A percentile compares a stretch with the other conserved stretches of the same genome.
phyloP scores from a whole-genome alignment of 2,797 vertebrate genomes.

The Rhynchonycteris naso region DNA sequence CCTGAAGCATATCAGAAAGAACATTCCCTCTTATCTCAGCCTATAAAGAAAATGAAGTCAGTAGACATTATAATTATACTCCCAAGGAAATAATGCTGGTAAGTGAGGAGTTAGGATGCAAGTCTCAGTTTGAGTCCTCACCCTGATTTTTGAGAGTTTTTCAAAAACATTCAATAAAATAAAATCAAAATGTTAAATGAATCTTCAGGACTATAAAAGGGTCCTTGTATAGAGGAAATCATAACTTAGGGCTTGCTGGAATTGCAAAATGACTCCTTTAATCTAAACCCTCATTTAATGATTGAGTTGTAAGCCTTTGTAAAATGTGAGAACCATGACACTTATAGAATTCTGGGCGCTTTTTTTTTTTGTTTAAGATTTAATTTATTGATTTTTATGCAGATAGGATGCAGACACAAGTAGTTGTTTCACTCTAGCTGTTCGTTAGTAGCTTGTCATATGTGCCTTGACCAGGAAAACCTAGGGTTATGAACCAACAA shows the following conservation, averaged over 20 bases:
- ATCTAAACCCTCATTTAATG: neutral
- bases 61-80: neutral
- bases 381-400: too few species aligned
- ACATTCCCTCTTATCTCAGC: neutral
- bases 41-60: slow-evolving; percentile 31
- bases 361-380: too few species aligned
- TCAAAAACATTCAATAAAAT: slow-evolving; percentile 23
- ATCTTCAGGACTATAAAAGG: neutral
- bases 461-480: too few species aligned
- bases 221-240: neutral
- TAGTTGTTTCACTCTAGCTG: too few species aligned
- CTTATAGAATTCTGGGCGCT: slow-evolving; percentile 14
- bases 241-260: neutral
- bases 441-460: too few species aligned
- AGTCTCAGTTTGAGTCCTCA: neutral
- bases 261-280: neutral
- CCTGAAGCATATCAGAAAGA: neutral
- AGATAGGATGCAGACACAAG: too few species aligned
- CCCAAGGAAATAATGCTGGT: neutral
- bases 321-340: neutral
- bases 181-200: slow-evolving; percentile 42
- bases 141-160: neutral
- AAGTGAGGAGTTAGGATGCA: neutral
- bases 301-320: neutral
- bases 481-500: too few species aligned